phyloP scores from a whole-genome alignment of 2,113 vertebrate genomes.

The Tachycineta bicolor region DNA sequence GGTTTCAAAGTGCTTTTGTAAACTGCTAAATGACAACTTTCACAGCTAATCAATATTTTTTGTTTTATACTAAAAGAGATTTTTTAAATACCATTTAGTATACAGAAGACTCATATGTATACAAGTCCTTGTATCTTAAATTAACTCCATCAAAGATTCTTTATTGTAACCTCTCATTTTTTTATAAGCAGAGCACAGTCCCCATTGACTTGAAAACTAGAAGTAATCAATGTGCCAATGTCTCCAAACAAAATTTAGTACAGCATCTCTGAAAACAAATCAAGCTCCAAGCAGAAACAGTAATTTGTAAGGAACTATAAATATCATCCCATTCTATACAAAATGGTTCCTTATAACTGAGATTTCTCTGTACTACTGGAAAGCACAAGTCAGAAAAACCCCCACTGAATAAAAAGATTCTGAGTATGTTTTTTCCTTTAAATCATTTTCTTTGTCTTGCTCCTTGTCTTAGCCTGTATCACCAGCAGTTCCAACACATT shows the following conservation, averaged over 20 bases:
- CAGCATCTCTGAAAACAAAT: conserved; percentile 50
- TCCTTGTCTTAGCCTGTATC: background rate
- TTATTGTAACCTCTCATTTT: conserved; percentile 54
- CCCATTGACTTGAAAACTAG: conserved; percentile 33
- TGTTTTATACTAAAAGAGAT: conserved; percentile 51
- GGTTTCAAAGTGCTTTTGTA: conserved; percentile 59
- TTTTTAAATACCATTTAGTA: conserved; percentile 25
- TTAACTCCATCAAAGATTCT: conserved; percentile 35
- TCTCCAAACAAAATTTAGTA: conserved; percentile 48
- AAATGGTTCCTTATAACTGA: background rate
- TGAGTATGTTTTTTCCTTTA: background rate
- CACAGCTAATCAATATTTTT: conserved; percentile 64
- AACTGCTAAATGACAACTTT: conserved; percentile 68
- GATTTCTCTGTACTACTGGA: background rate
- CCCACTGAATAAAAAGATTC: background rate
- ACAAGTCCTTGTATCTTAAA: conserved; percentile 45
- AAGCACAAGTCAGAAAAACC: background rate
- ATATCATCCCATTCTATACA: background rate
- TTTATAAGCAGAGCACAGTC: conserved; percentile 29
- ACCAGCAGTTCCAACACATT: background rate
- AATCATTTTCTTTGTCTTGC: background rate
- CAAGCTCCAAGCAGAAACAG: conserved; percentile 30
- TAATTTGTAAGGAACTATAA: conserved; percentile 32
- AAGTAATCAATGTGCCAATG: conserved; percentile 50
- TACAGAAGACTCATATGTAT: background rate